Evolutionary conservation across 2,797 vertebrate species (phyloP).

Genomic region (Acanthiza pusilla): DNA sequence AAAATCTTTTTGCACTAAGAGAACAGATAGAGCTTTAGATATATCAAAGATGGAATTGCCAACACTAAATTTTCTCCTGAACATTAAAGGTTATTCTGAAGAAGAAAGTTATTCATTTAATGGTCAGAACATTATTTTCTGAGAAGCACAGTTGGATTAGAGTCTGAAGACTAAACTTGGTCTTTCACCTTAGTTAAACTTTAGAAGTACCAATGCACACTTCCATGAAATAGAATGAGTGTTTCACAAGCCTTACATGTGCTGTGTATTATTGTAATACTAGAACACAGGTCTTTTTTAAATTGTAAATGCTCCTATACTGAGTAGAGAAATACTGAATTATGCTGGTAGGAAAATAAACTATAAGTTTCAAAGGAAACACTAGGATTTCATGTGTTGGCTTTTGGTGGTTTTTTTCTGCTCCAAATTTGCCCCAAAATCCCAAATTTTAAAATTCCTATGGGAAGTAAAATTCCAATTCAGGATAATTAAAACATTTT

Average conservation of each 20-base stretch:
- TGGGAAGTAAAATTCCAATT: not conserved
- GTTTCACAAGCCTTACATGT: not conserved
- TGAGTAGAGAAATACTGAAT: not conserved
- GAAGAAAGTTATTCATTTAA: not conserved
- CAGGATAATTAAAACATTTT: not conserved
- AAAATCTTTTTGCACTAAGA: not conserved
- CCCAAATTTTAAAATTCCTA: not conserved
- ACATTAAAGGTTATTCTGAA: not conserved
- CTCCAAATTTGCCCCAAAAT: not conserved
- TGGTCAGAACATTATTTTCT: not conserved
- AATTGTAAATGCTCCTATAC: not conserved
- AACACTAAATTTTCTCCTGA: not conserved
- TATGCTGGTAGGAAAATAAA: not conserved
- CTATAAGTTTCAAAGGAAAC: not conserved
- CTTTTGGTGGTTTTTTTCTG: fast-evolving
- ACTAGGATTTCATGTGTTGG: fast-evolving
- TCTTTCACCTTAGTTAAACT: not conserved
- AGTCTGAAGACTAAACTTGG: not conserved
- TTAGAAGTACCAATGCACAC: not conserved
- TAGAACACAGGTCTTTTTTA: not conserved
- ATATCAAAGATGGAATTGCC: not conserved
- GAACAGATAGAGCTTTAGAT: not conserved
- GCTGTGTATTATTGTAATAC: not conserved
- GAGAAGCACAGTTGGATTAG: not conserved
- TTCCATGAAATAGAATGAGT: not conserved